Base-by-base conservation (phyloP, 2,888 invertebrate genomes). In the Beris morrisii region DNA sequence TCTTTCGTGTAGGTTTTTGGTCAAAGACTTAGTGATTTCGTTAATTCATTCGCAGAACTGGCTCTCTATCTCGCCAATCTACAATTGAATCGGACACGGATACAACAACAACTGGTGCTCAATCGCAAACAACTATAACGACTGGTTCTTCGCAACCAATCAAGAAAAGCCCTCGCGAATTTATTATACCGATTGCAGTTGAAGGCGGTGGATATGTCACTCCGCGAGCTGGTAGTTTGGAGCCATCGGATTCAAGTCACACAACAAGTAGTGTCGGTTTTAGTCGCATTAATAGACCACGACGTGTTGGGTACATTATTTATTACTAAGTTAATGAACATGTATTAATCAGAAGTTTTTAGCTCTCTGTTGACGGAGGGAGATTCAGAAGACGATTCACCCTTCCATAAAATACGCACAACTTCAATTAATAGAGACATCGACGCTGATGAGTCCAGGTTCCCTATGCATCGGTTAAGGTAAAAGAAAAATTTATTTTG, bases 181-280 rank as follows among this genome's bases (percentile, higher is more conserved):
- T 92, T 76, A 93, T 95, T 74, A 94, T 95, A 79, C 94, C 94
- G n/a, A 94, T 95, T 75, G 92, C 93, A 15, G 90, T 94, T 65
- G 94, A 95, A 79, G 94, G 93, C 72, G 93, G 92, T 69, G 93
- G 93, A 69, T 92, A 89, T 78, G 90, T 81, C 64, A 81, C 81
- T 38, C 81, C 81, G 50, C 74, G 88, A 67, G 86, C 86, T 68
- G 88, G 90, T 71, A 91, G 91, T 77, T 82, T 91, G 67, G 92
- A 92, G 77, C 91, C 91, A 13, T 84, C 84, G 4, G 91, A 91
- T 67, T 83, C 86, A 44, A 84, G 83, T 69, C 83, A 83, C 54
- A 83, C 84, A 28, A 83, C 83, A 50, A 85, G 82, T 76, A 82
- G 84, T 58, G 82, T 78, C 74, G 80, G 80, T 73, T 80, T 81